Conservation (phyloP, 2,113 vertebrate species). For the Micronycteris hirsuta region DNA sequence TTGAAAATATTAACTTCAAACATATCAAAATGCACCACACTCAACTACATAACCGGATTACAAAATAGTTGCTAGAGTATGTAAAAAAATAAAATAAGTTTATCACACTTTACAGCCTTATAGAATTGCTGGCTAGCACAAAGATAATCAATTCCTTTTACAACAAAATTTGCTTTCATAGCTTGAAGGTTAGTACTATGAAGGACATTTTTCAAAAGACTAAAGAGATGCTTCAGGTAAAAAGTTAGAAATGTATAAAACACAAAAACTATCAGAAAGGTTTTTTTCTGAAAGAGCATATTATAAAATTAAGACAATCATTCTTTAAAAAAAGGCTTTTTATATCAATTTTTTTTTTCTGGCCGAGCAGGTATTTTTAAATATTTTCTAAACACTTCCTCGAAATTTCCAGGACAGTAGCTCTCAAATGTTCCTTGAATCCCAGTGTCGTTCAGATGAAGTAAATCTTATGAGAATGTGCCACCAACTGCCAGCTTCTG, state of each 20-base stretch:
- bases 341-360: slow-evolving; percentile 16
- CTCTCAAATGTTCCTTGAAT: not conserved
- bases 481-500: not conserved
- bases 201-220: slow-evolving; percentile 17
- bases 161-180: not conserved
- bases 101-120: not conserved
- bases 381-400: slow-evolving; percentile 27
- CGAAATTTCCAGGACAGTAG: not conserved
- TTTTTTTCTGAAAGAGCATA: not conserved
- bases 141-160: not conserved
- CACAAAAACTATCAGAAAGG: not conserved
- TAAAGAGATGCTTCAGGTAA: not conserved
- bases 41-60: not conserved
- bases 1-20: slow-evolving; percentile 24
- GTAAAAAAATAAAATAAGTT: not conserved
- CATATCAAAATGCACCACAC: not conserved
- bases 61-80: not conserved
- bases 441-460: not conserved
- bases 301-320: not conserved
- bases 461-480: not conserved
- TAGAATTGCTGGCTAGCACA: not conserved
- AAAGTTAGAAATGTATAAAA: slow-evolving; percentile 20
- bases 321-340: not conserved
- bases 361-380: not conserved
- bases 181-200: not conserved